Evolutionary conservation across 1,140 invertebrate genomes (phyloP), one percentile per base, ranked within the genome.

Genomic region (Choristoneura fumiferana): DNA sequence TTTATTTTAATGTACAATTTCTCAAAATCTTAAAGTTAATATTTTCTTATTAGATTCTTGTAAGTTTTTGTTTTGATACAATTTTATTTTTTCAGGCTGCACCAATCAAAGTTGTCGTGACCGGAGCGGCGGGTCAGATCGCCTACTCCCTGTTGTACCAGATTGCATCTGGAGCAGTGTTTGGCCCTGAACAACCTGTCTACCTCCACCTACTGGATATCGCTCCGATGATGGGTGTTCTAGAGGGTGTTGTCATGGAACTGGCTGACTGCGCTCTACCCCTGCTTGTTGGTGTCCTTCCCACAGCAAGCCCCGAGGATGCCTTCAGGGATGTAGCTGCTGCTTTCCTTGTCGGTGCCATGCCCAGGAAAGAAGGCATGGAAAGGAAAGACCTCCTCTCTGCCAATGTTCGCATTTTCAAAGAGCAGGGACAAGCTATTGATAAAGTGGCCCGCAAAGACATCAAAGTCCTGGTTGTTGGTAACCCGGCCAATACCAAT

Each of bases 401-500:
- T 36, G 98, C 98, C 6, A 99, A 99, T 91, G 98, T 99, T 4
- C 98, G 98, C 82, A 99, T 99, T 73, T 99, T 99, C 88, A 99
- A 99, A 90, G 95, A 94, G 35, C 95, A 96, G 91, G 99, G 98
- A 10, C 92, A 97, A 79, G 98, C 98, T 9, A 83, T 99, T 0
- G 95, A 99, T 65, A 94, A 98, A 86, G 93, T 94, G 86, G 97
- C 98, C 0, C 97, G 96, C 67, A 99, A 99, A 78, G 95, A 95
- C 80, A 96, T 99, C 12, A 99, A 99, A 90, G 78, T 90, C 14
- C 89, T 99, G 12, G 98, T 99, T 39, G 98, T 99, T 76, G 99
- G 99, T 35, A 99, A 99, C 89, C 99, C 99, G 45, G 99, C 99
- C 0, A 99, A 99, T 81, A 99, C 99, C 0, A 99, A 99, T 92